Evolutionary conservation across 2,888 invertebrate genomes (phyloP).

Genomic region (Deroplatys truncata): DNA sequence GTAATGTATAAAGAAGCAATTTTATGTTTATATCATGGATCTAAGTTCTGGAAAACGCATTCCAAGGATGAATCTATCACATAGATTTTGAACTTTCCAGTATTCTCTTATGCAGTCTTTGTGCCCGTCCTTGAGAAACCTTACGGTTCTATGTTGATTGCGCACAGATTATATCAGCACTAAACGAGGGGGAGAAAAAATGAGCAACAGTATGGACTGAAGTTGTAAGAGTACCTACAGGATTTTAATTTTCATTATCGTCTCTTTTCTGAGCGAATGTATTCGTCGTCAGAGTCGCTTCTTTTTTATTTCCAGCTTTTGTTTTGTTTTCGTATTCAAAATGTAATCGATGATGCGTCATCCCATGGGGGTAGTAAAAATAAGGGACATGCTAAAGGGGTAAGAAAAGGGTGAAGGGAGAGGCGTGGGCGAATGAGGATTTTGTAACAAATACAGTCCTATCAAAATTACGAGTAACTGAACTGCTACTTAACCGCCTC

Average conservation of each 20-base stretch:
- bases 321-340: constrained; percentile 19
- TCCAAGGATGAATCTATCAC: too few relatives aligned
- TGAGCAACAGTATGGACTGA: neutral
- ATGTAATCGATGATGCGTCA: constrained; percentile 29
- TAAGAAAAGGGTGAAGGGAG: neutral
- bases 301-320: neutral
- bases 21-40: too few relatives aligned
- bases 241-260: constrained; percentile 29
- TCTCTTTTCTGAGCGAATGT: constrained; percentile 26
- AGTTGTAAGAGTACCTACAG: constrained; percentile 9
- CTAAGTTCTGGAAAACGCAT: too few relatives aligned
- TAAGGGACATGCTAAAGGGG: constrained; percentile 18
- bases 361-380: constrained; percentile 27
- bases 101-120: too few relatives aligned
- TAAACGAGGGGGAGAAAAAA: neutral
- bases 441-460: neutral
- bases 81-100: too few relatives aligned
- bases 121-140: too few relatives aligned
- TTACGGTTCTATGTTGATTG: neutral
- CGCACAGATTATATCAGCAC: neutral
- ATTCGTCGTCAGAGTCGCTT: neutral
- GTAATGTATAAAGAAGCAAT: too few relatives aligned
- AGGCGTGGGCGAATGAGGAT: neutral
- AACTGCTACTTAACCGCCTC: neutral
- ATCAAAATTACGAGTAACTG: neutral